phyloP scores from a whole-genome alignment of 2,113 vertebrate genomes.

The Physeter macrocephalus region DNA sequence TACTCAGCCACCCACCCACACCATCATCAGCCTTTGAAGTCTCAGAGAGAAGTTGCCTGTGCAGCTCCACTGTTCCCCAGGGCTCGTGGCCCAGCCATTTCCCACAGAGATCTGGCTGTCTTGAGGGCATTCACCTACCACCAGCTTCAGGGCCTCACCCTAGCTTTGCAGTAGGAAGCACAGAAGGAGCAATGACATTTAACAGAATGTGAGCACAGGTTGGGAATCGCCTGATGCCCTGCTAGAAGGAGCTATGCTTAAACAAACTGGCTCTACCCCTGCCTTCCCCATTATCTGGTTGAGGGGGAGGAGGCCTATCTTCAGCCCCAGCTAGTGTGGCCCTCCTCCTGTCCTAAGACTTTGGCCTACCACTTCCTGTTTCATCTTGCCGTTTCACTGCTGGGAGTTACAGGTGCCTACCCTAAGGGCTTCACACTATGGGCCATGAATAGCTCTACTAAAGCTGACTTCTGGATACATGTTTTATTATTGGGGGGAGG shows the following conservation, averaged over 20 bases:
- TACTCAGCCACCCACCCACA: neutral
- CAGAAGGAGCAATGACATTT: neutral
- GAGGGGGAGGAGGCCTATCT: neutral
- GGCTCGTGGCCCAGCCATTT: neutral
- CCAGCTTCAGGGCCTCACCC: neutral
- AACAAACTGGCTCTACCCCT: neutral
- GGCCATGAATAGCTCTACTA: neutral
- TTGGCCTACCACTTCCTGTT: neutral
- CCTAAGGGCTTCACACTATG: neutral
- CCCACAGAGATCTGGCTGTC: neutral
- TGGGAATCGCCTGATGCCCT: neutral
- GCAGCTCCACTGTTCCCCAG: neutral
- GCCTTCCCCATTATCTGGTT: neutral
- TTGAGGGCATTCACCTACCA: neutral
- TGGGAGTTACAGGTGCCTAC: neutral
- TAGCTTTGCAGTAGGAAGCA: neutral
- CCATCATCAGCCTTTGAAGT: neutral
- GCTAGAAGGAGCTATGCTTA: neutral
- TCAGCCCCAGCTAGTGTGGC: neutral
- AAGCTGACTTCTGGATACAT: constrained; percentile 27
- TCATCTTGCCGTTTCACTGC: neutral
- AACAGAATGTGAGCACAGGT: neutral
- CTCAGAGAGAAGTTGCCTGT: neutral
- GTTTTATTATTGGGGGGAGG: neutral
- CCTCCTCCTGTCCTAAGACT: neutral